phyloP scores from a whole-genome alignment of 64 coral and sea anemone species.

The Catalaphyllia jardinei region DNA sequence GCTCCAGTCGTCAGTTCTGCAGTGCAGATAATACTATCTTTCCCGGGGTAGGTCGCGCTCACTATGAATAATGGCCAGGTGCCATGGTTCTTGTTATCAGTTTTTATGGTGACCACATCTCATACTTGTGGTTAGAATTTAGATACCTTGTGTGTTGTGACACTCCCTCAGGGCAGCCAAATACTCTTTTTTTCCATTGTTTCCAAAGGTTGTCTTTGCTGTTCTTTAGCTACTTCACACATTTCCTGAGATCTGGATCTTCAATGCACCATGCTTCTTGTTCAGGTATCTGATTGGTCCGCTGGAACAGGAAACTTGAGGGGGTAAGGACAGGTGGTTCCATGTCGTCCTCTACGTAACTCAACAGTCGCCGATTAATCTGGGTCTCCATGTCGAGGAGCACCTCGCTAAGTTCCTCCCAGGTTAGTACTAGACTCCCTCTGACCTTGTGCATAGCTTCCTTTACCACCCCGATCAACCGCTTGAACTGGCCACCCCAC shows the following conservation, averaged over 20 bases:
- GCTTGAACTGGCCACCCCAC: conserved; percentile 53
- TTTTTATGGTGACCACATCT: conserved; percentile 36
- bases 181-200: conserved; percentile 51
- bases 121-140: conserved; percentile 34
- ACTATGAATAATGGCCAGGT: too few relatives aligned
- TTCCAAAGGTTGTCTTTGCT: conserved; percentile 56
- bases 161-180: conserved; percentile 39
- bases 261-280: conserved; percentile 23
- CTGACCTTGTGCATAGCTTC: conserved; percentile 39
- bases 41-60: background rate
- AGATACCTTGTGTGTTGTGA: conserved; percentile 38
- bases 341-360: conserved; percentile 63
- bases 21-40: background rate
- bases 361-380: conserved; percentile 57
- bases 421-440: conserved; percentile 24
- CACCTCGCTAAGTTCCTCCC: conserved; percentile 59
- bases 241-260: conserved; percentile 39
- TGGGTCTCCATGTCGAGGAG: conserved; percentile 56
- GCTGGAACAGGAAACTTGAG: conserved; percentile 48
- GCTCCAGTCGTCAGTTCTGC: background rate
- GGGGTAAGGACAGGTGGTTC: conserved; percentile 52
- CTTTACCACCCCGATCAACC: conserved; percentile 17
- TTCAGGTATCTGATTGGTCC: conserved; percentile 50
- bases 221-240: conserved; percentile 44
- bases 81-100: conserved; percentile 26